Evolutionary conservation across 2,797 vertebrate species (phyloP).

Genomic region (Darevskia mixta): DNA sequence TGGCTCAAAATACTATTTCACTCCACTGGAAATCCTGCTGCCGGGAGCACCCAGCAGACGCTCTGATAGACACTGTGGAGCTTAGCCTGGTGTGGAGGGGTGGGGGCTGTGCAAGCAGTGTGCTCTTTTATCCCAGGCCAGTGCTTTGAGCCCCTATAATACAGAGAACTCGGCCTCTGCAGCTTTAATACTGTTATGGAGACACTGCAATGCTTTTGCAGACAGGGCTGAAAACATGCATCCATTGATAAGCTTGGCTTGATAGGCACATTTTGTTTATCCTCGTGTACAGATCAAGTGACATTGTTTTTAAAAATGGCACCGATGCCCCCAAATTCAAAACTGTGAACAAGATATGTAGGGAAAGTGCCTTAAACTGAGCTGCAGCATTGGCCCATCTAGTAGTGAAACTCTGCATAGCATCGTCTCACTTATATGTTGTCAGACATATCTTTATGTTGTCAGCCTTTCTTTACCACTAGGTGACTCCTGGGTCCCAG

Average conservation of each 20-base stretch:
- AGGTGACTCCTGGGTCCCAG: not conserved
- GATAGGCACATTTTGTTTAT: not conserved
- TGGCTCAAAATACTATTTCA: not conserved
- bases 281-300: not conserved
- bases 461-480: not conserved
- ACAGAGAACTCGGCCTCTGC: not conserved
- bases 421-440: no score
- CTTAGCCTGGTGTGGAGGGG: not conserved
- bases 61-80: not conserved
- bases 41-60: not conserved
- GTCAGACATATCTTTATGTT: no score
- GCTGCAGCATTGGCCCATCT: no score
- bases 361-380: no score
- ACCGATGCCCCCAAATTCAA: no score
- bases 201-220: not conserved
- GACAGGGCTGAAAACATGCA: not conserved
- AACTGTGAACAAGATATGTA: no score
- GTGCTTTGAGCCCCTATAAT: not conserved
- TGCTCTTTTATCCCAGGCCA: not conserved
- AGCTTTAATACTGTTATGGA: not conserved
- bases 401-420: no score
- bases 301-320: not conserved
- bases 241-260: not conserved
- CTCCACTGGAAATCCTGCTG: not conserved
- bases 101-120: no score